Evolutionary conservation across 35 echinoderm and acorn worm species (phyloP).

Genomic region (Ptychodera flava): DNA sequence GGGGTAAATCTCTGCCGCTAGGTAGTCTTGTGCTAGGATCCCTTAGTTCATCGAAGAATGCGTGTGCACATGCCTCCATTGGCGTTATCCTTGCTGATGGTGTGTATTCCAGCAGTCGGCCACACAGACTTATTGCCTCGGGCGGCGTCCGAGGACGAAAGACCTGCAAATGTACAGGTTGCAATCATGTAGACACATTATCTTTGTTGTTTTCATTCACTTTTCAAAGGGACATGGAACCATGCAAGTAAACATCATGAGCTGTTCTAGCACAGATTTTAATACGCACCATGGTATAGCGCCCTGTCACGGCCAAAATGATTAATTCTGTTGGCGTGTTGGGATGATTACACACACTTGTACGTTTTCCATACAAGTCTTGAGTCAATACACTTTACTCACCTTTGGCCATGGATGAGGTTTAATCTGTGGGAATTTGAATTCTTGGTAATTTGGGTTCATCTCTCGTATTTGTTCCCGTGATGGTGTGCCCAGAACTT

Average conservation of each 20-base stretch:
- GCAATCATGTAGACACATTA: no score
- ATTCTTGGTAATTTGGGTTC: conserved; percentile 98
- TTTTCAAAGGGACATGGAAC: no score
- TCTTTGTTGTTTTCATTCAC: no score
- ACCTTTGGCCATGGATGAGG: conserved; percentile 99
- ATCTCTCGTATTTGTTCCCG: conserved; percentile 97
- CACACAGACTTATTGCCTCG: conserved; percentile 84
- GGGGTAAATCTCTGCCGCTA: conserved; percentile 72
- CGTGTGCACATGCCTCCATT: conserved; percentile 85
- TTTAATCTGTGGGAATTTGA: conserved; percentile 99
- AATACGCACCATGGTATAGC: no score
- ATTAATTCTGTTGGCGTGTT: no score
- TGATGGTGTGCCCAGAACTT: conserved; percentile 93
- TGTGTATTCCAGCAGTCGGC: conserved; percentile 89
- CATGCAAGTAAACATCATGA: no score
- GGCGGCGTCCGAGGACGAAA: conserved; percentile 85
- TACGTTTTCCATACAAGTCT: no score
- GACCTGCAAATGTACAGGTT: conserved; percentile 68
- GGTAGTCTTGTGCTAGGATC: conserved; percentile 83
- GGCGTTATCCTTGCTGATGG: conserved; percentile 81
- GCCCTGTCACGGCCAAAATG: no score
- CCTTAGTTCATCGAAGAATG: conserved; percentile 87
- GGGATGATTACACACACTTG: no score
- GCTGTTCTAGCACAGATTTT: no score
- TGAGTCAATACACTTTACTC: not conserved